Conservation (phyloP, 2,797 vertebrate genomes). For the Lepilemur ruficaudatus region DNA sequence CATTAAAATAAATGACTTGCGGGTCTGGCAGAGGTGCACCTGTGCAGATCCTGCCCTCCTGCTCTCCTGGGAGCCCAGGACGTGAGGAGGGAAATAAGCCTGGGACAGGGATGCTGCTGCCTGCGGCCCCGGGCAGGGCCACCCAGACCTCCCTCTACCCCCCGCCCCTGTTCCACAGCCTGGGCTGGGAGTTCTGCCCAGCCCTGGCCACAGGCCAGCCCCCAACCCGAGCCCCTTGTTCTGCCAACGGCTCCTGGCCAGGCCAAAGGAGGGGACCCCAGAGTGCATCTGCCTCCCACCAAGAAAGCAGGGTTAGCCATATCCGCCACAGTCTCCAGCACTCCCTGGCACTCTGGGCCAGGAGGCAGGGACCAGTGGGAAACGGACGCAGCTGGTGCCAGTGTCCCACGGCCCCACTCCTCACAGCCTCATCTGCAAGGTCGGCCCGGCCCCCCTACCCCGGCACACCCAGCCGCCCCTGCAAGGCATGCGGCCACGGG, state of each 20-base stretch:
- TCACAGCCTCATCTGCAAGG: neutral
- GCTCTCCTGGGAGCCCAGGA: neutral
- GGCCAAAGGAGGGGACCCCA: neutral
- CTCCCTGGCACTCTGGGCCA: neutral
- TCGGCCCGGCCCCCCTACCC: neutral
- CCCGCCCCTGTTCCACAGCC: neutral
- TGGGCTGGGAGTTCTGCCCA: neutral
- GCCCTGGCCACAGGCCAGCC: neutral
- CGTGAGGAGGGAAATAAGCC: too few relatives aligned
- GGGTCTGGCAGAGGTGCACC: neutral
- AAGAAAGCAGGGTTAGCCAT: neutral
- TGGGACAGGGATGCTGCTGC: neutral
- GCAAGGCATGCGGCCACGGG: neutral
- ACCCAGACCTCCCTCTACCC: neutral
- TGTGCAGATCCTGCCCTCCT: neutral
- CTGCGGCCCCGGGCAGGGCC: too few relatives aligned
- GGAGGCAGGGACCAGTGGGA: neutral
- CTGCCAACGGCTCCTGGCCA: neutral
- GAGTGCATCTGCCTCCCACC: neutral
- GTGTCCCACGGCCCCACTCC: neutral
- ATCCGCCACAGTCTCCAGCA: neutral
- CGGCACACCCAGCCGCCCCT: neutral
- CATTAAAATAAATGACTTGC: conserved; percentile 63
- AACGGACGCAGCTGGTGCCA: neutral
- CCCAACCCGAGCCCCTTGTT: neutral